A percentile compares a stretch with the other conserved stretches of the same genome.
phyloP scores from a whole-genome alignment of 2,797 vertebrate species.

The Chaetophractus vellerosus region DNA sequence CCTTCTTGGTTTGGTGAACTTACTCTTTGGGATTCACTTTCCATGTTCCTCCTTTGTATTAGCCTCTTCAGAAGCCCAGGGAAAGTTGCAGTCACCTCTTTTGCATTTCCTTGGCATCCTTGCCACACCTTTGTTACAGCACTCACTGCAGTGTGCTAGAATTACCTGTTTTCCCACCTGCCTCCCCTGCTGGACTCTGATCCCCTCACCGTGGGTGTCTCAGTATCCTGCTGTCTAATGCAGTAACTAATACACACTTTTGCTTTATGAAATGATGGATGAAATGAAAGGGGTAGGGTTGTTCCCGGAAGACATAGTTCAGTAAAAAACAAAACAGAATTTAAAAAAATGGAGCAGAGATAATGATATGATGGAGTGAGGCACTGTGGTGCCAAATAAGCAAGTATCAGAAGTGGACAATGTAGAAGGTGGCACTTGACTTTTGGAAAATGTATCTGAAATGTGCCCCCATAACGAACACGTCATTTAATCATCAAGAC shows the following conservation, averaged over 20 bases:
- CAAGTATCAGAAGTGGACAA: neutral
- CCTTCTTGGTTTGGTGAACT: neutral
- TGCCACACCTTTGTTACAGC: neutral
- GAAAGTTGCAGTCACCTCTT: neutral
- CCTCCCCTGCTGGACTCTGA: neutral
- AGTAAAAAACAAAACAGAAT: neutral
- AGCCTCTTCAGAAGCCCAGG: slow-evolving; percentile 1
- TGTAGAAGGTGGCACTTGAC: neutral
- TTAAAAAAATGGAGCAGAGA: neutral
- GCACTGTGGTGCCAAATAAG: neutral
- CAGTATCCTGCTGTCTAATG: neutral
- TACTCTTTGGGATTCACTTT: slow-evolving; percentile 20
- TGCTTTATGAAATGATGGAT: neutral
- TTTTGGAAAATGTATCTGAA: neutral
- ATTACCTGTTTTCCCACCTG: neutral
- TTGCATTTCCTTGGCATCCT: neutral
- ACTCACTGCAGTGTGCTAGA: rapidly evolving
- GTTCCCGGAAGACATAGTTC: neutral
- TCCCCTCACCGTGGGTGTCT: neutral
- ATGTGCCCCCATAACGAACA: neutral
- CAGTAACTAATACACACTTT: neutral
- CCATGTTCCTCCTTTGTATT: neutral
- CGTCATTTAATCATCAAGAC: neutral
- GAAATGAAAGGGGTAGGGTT: neutral
- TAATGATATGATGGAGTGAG: neutral